phyloP scores from a whole-genome alignment of 2,113 vertebrate genomes.

The Donacobius atricapilla region DNA sequence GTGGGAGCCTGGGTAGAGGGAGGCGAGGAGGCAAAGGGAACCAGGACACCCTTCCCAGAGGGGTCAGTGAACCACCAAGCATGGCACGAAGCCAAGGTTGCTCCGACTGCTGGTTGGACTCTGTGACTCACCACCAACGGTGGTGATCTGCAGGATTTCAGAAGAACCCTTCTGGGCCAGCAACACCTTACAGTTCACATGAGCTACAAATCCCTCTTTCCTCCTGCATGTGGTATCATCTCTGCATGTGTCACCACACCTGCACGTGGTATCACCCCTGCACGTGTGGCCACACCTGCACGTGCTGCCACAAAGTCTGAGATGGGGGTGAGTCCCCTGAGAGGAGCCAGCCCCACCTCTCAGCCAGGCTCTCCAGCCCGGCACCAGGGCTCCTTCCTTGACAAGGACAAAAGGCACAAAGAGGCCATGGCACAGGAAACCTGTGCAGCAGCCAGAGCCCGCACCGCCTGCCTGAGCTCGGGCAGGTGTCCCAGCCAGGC shows the following conservation, averaged over 20 bases:
- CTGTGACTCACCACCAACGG: not conserved
- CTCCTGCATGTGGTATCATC: not conserved
- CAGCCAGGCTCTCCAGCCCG: not conserved
- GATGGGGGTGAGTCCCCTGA: rapidly evolving
- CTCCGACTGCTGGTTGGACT: not conserved
- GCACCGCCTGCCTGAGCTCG: not conserved
- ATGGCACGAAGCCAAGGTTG: not conserved
- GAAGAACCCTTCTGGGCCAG: not conserved
- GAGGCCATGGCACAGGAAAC: not conserved
- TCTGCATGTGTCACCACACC: not conserved
- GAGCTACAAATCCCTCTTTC: not conserved
- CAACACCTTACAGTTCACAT: not conserved
- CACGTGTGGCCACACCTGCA: not conserved
- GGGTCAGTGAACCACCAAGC: not conserved
- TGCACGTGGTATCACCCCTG: not conserved
- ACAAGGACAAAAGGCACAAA: constrained; percentile 1
- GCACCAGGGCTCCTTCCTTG: not conserved
- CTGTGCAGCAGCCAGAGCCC: not conserved
- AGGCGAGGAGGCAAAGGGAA: not conserved
- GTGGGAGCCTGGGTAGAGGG: not conserved
- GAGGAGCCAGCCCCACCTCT: not conserved
- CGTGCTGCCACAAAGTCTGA: not conserved
- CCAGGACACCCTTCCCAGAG: not conserved
- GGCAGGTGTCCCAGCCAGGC: not conserved
- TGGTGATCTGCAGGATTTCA: not conserved